Evolutionary conservation across 2,113 vertebrate genomes (phyloP).

Genomic region (Eulacestoma nigropectus): DNA sequence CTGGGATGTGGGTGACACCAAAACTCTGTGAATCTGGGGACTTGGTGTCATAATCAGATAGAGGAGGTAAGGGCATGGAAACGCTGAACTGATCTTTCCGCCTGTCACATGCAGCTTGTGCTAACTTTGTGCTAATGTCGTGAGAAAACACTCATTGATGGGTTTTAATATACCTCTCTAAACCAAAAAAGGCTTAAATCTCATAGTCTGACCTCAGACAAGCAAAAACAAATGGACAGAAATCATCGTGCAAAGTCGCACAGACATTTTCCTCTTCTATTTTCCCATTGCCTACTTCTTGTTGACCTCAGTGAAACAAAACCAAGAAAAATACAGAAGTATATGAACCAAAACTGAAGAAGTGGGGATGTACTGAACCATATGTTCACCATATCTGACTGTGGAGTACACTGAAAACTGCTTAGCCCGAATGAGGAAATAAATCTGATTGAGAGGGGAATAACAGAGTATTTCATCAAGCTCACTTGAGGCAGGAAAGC

Average conservation of each 20-base stretch:
- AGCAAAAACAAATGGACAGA: background rate
- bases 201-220: background rate
- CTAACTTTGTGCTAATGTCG: background rate
- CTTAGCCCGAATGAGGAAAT: background rate
- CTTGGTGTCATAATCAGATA: accelerated
- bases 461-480: background rate
- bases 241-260: background rate
- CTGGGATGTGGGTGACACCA: background rate
- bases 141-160: background rate
- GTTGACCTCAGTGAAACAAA: background rate
- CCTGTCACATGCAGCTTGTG: background rate
- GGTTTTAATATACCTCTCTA: background rate
- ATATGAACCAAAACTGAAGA: background rate
- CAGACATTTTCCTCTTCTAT: background rate
- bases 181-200: background rate
- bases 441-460: background rate
- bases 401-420: background rate
- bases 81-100: background rate
- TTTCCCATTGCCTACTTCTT: background rate
- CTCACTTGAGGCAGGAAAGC: background rate
- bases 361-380: background rate
- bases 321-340: background rate
- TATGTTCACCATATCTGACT: background rate
- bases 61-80: background rate
- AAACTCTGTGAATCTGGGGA: background rate